Evolutionary conservation across 2,888 invertebrate species (phyloP).

Genomic region (Lordiphosa andalusiaca): DNA sequence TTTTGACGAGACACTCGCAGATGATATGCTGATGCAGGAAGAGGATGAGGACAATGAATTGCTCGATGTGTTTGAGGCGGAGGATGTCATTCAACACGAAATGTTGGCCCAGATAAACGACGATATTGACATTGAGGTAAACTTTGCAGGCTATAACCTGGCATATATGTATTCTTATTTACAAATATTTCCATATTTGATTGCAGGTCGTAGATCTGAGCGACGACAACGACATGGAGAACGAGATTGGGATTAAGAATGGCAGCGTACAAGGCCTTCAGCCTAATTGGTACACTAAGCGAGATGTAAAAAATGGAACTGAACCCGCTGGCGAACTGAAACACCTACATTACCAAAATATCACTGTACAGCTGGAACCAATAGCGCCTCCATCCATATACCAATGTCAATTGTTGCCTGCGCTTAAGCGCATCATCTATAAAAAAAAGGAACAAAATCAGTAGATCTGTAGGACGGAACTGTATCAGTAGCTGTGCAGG

Average conservation of each 20-base stretch:
- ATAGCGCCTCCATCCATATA: constrained; percentile 77
- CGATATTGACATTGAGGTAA: constrained; percentile 84
- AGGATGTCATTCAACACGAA: constrained; percentile 18
- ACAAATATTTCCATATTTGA: neutral
- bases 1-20: constrained; percentile 81
- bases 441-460: constrained; percentile 27
- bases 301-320: too few species aligned
- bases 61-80: constrained; percentile 39
- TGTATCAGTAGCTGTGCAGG: too few species aligned
- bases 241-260: too few species aligned
- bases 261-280: too few species aligned
- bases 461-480: neutral
- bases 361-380: constrained; percentile 57
- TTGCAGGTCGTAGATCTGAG: constrained; percentile 85
- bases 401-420: constrained; percentile 84
- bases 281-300: too few species aligned
- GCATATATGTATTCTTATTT: neutral
- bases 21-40: constrained; percentile 74
- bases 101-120: constrained; percentile 75
- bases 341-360: constrained; percentile 67
- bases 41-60: constrained; percentile 72
- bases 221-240: constrained; percentile 85
- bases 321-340: constrained; percentile 72
- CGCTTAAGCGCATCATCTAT: constrained; percentile 81
- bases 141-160: constrained; percentile 32